A percentile compares a stretch with the other conserved stretches of the same genome.
Evolutionary conservation across 2,113 vertebrate species (phyloP).

Genomic region (Connochaetes taurinus): DNA sequence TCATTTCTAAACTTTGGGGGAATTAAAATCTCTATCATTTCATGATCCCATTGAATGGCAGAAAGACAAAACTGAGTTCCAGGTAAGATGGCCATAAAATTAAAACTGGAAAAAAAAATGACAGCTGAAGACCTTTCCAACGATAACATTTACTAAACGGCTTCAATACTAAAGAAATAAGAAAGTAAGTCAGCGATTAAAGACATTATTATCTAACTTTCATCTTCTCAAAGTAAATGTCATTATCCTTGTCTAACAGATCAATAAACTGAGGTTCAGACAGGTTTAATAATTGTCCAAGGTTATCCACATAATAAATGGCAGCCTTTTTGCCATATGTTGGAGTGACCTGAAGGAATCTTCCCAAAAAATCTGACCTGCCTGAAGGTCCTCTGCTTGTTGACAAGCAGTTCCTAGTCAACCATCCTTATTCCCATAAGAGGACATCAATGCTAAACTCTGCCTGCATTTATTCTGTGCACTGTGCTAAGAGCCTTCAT

Average conservation of each 20-base stretch:
- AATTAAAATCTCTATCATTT: conserved; percentile 25
- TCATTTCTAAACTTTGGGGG: background rate
- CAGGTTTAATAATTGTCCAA: background rate
- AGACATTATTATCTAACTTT: conserved; percentile 31
- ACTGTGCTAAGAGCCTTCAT: background rate
- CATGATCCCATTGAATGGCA: background rate
- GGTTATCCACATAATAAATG: conserved; percentile 46
- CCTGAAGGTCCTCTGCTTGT: background rate
- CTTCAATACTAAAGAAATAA: conserved; percentile 17
- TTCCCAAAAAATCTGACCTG: background rate
- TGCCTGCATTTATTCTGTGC: background rate
- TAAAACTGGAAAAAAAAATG: background rate
- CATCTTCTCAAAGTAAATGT: conserved; percentile 52
- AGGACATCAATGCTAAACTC: background rate
- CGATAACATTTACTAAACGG: conserved; percentile 4
- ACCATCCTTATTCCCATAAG: background rate
- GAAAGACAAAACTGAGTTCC: background rate
- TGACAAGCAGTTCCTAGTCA: background rate
- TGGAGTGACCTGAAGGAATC: background rate
- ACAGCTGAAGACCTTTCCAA: background rate
- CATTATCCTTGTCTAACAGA: conserved; percentile 39
- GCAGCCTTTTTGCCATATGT: background rate
- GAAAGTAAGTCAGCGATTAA: background rate
- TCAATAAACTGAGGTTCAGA: conserved; percentile 32
- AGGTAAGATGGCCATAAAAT: background rate